Conservation (phyloP, 2,888 invertebrate genomes). For the Cheilosia soror region DNA sequence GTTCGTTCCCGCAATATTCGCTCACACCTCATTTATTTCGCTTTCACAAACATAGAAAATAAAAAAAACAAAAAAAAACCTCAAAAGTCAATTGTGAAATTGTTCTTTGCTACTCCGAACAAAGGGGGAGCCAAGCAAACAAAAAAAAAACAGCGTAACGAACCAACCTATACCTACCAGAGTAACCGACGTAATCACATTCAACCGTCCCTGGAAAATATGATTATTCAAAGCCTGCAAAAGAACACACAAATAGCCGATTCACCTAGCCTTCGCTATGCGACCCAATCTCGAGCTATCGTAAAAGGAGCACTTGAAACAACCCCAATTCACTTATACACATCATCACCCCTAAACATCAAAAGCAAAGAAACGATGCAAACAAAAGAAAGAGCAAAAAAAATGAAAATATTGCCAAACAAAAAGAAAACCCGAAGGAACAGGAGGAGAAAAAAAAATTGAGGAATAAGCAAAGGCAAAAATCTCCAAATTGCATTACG, state of each 20-base stretch:
- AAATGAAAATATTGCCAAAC: conserved; percentile 9
- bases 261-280: neutral
- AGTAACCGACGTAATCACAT: conserved; percentile 68
- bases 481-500: conserved; percentile 73
- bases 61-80: conserved; percentile 16
- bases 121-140: conserved; percentile 42
- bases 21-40: neutral
- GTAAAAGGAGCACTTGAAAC: conserved; percentile 64
- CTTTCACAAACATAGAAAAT: neutral
- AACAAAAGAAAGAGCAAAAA: conserved; percentile 52
- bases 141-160: conserved; percentile 17
- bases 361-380: conserved; percentile 66
- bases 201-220: conserved; percentile 68
- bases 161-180: conserved; percentile 37
- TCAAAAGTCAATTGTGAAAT: conserved; percentile 64
- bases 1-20: conserved; percentile 14
- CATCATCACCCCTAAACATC: conserved; percentile 74
- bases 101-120: conserved; percentile 33
- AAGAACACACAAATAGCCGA: conserved; percentile 18
- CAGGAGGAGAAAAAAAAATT: conserved; percentile 5
- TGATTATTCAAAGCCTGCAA: conserved; percentile 68
- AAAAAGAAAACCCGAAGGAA: conserved; percentile 41
- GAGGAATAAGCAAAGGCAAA: conserved; percentile 40
- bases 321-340: conserved; percentile 74
- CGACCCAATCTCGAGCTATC: neutral